Percentiles rank a stretch among this genome's conserved stretches.
Conservation (phyloP, 2,888 invertebrate species). For the Noctua pronuba region DNA sequence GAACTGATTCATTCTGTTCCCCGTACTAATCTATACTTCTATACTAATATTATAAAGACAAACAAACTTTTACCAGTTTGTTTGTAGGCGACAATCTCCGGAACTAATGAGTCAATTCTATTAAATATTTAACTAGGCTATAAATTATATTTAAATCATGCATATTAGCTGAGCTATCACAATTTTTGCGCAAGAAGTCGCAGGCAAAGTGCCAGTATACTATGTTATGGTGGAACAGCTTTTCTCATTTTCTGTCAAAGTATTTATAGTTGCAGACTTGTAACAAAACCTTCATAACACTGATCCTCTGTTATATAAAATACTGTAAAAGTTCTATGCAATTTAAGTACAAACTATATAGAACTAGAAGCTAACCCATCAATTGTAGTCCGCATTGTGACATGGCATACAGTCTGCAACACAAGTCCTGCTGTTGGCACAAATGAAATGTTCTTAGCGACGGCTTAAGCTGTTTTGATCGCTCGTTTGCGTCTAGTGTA, state of each 20-base stretch:
- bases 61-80: too few relatives aligned
- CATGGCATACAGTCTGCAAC: slow-evolving; percentile 37
- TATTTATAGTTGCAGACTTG: neutral
- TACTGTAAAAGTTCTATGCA: neutral
- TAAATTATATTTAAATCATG: too few relatives aligned
- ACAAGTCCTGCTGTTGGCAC: slow-evolving; percentile 52
- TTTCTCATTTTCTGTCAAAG: neutral
- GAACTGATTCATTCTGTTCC: too few relatives aligned
- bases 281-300: neutral
- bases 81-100: too few relatives aligned
- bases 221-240: neutral
- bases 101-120: too few relatives aligned
- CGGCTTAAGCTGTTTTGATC: slow-evolving; percentile 59
- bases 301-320: neutral
- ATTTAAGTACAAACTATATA: neutral
- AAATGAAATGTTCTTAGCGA: slow-evolving; percentile 62
- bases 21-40: too few relatives aligned
- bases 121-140: too few relatives aligned
- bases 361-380: slow-evolving; percentile 15
- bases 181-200: too few relatives aligned
- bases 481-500: slow-evolving; percentile 49
- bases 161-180: too few relatives aligned
- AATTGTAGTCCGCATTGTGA: slow-evolving; percentile 35
- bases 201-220: too few relatives aligned
- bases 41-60: too few relatives aligned